Percentiles rank a stretch among this genome's conserved stretches.
Conservation (phyloP, 2,113 vertebrate species). For the Aramus guarauna region DNA sequence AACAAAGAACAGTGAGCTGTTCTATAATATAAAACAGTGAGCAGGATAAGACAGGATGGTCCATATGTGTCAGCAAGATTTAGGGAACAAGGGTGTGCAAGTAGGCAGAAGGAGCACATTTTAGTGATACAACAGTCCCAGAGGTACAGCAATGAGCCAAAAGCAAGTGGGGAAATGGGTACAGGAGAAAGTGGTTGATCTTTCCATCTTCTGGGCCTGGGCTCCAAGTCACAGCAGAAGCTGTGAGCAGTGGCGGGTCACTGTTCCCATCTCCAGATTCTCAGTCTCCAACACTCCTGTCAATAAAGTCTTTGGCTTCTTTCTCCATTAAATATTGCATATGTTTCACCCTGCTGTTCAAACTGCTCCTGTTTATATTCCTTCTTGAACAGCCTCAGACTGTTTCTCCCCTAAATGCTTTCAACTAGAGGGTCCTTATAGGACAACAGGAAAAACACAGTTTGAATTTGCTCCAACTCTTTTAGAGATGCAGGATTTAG, state of each 20-base stretch:
- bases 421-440: background rate
- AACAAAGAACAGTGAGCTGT: background rate
- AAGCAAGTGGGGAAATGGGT: background rate
- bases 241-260: background rate
- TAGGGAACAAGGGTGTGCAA: background rate
- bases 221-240: background rate
- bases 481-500: background rate
- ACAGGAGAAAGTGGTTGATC: background rate
- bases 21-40: background rate
- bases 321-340: background rate
- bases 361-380: background rate
- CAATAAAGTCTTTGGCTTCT: background rate
- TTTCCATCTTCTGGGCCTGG: background rate
- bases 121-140: background rate
- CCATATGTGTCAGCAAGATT: background rate
- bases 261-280: background rate
- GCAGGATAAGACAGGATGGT: background rate
- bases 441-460: background rate
- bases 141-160: background rate
- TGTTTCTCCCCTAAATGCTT: background rate
- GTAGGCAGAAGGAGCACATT: background rate
- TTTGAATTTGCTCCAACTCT: background rate
- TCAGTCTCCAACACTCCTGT: background rate
- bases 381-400: background rate
- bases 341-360: background rate